Base-by-base conservation (phyloP, 2,888 invertebrate genomes). In the Perizoma flavofasciatum region DNA sequence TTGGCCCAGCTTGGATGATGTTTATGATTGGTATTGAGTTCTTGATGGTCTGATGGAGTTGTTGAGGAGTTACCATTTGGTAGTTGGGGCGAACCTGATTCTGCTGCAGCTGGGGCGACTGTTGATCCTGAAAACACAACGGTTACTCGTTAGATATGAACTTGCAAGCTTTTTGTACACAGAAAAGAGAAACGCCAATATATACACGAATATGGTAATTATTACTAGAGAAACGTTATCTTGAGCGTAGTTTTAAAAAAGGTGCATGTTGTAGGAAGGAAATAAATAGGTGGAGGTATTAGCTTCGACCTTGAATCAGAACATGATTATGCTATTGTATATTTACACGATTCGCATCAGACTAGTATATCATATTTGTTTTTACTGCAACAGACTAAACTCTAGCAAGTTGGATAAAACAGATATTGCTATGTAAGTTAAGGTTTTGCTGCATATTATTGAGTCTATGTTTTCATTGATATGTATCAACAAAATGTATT, bases 21-120 rank as follows among this genome's bases (percentile, higher is more conserved):
- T 87, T 86, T 49, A 87, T 85, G 37, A 85, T 82, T 3, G 90
- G 86, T 41, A 86, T 67, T 5, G 85, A 81, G 57, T 83, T 81
- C 37, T 64, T 84, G 34, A 59, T n/a, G 40, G 9, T 57, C 47
- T 63, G 59, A 54, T 80, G 82, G 35, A 72, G 67, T 59, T 54
- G 48, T 54, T 79, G 82, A 35, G 74, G 71, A 58, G 78, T 80
- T n/a, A 74, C 55, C 66, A 83, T 60, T 57, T 79, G 83, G 69
- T 81, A 86, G 68, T 79, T 82, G 11, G 73, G 69, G 22, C 66
- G 73, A 11, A 74, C 64, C 51, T 74, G 73, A 39, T 63, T 71
- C 61, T 73, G 79, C 57, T 76, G 81, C 52, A 70, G 65, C 34
- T 41, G 49, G 10, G 69, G 53, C 63, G 73, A 70, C 67, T 82